A percentile compares a stretch with the other conserved stretches of the same genome.
Conservation (phyloP, 1,140 invertebrate species). For the Lucilia sericata region DNA sequence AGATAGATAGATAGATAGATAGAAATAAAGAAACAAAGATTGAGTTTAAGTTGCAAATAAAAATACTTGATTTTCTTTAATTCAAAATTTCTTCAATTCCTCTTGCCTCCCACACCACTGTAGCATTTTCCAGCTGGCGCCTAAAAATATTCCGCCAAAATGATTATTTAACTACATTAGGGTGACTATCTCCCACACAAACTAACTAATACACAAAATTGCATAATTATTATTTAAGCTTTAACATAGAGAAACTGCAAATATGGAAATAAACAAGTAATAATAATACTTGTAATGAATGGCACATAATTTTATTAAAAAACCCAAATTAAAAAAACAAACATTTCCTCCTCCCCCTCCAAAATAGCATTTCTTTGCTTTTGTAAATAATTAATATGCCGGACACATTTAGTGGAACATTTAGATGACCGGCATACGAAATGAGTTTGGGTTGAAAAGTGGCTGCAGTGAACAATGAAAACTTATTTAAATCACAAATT, state of each 20-base stretch:
- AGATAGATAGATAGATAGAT: no score
- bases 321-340: background rate
- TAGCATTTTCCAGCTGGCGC: no score
- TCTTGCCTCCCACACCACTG: no score
- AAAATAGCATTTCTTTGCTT: background rate
- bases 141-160: background rate
- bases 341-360: background rate
- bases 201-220: background rate
- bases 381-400: background rate
- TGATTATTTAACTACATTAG: background rate
- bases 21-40: no score
- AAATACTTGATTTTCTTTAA: no score
- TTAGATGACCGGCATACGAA: background rate
- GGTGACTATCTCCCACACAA: background rate
- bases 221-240: background rate
- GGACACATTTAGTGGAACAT: slow-evolving; percentile 21
- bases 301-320: background rate
- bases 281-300: no score
- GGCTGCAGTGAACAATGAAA: background rate
- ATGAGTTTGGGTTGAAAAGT: background rate
- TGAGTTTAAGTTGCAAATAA: no score
- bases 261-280: background rate
- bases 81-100: no score
- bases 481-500: background rate
- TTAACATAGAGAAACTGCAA: background rate